phyloP scores from a whole-genome alignment of 1,140 invertebrate species.

The Papilio xuthus region DNA sequence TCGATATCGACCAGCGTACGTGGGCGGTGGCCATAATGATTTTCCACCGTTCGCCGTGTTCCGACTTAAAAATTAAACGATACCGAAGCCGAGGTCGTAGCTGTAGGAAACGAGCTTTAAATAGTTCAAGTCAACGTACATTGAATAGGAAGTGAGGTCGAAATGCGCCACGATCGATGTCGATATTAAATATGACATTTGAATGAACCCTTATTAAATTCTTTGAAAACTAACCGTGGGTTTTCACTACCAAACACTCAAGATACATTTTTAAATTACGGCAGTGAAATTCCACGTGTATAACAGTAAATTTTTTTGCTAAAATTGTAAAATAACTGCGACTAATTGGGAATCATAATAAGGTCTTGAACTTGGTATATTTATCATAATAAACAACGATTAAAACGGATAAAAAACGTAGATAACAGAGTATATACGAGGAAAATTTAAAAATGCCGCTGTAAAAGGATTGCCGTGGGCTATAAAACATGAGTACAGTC shows the following conservation, averaged over 20 bases:
- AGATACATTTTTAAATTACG: neutral
- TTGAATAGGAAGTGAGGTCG: slow-evolving; percentile 15
- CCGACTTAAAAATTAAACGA: slow-evolving; percentile 19
- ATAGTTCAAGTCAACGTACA: slow-evolving; percentile 13
- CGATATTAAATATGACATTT: slow-evolving; percentile 17
- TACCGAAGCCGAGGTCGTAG: neutral
- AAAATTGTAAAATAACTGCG: too few relatives aligned
- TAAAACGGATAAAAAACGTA: neutral
- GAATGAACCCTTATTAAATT: neutral
- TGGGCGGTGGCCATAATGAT: slow-evolving; percentile 9
- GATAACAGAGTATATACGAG: neutral
- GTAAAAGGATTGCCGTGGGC: slow-evolving; percentile 3
- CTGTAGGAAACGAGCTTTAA: neutral
- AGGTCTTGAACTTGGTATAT: neutral
- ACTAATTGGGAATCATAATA: too few relatives aligned
- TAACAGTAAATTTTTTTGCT: neutral
- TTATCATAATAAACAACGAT: neutral
- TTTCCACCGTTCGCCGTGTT: slow-evolving; percentile 11
- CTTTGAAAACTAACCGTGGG: neutral
- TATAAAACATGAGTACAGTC: slow-evolving; percentile 15
- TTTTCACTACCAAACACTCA: neutral
- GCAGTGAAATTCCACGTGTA: neutral
- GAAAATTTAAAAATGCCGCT: neutral
- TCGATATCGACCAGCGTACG: neutral
- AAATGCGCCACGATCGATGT: neutral